Evolutionary conservation across 2,797 vertebrate species (phyloP).

Genomic region (Phaenicophaeus curvirostris): DNA sequence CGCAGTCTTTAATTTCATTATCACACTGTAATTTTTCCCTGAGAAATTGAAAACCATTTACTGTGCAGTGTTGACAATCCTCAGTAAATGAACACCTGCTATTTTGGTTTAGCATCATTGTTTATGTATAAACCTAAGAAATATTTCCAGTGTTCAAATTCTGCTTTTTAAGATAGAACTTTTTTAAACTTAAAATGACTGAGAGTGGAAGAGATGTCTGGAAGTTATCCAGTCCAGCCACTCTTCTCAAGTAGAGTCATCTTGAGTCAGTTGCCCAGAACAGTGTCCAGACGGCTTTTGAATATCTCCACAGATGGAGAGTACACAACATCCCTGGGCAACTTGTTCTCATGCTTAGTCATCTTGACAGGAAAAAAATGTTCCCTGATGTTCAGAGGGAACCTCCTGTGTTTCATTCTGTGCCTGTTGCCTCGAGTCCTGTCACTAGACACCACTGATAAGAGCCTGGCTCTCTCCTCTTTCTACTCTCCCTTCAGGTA

Average conservation of each 20-base stretch:
- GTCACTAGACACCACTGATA: neutral
- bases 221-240: neutral
- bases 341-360: neutral
- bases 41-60: neutral
- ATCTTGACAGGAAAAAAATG: neutral
- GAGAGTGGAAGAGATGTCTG: neutral
- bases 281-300: neutral
- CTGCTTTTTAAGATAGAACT: neutral
- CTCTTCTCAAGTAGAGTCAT: neutral
- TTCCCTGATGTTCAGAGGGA: neutral
- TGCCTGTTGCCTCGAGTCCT: neutral
- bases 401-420: neutral
- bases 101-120: neutral
- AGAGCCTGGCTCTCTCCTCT: neutral
- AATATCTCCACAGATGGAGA: neutral
- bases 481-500: neutral
- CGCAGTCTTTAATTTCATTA: neutral
- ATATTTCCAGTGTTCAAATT: neutral
- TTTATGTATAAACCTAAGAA: neutral
- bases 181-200: neutral
- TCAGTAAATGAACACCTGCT: neutral
- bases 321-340: neutral
- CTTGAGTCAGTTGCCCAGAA: neutral
- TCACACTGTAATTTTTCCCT: neutral
- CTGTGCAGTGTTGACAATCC: neutral